Evolutionary conservation across 2,113 vertebrate genomes (phyloP), one percentile per base, ranked within the genome.

Genomic region (Cricetomys ansorgei): DNA sequence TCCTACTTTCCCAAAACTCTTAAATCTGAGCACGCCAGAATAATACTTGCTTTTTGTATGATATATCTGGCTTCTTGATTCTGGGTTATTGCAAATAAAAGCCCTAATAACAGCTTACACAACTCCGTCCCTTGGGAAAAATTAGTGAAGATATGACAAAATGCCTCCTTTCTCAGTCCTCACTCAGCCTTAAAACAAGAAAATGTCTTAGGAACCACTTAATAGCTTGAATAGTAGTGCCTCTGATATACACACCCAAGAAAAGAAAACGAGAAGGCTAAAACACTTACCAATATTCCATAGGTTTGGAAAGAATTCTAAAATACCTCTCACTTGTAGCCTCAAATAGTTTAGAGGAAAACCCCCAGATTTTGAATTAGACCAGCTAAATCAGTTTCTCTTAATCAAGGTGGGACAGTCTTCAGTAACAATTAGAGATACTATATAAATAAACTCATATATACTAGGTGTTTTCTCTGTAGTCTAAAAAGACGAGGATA

Each of bases 1-100:
- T 79, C 95, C 94, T 96, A 94, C 75, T 98, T 98, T 80, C 85
- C n/a, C 29, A 93, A 69, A 94, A 90, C 11, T 88, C 88, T 96
- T 93, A 50, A 89, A 34, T 40, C 69, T 0, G 67, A 43, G 93
- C 94, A 79, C 65, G 64, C 5, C 87, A 81, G 59, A 75, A 96
- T 93, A 77, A 96, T 93, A 79, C 72, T n/a, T 93, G 48, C 53
- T 75, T 55, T 69, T 81, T 96, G 59, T 86, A 11, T 29, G 96
- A 97, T 98, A 76, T 87, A 76, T 43, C 88, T 88, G 89, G 45
- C 89, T 93, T 29, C 64, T 37, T 94, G 65, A 97, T 88, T 79
- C 86, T 77, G 88, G 59, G 31, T 79, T 97, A 79, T 90, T 85
- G 89, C 27, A 97, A 94, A 97, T 92, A 91, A 62, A 89, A 37